Conservation (phyloP, 2,113 vertebrate genomes). For the Halcyon senegalensis region DNA sequence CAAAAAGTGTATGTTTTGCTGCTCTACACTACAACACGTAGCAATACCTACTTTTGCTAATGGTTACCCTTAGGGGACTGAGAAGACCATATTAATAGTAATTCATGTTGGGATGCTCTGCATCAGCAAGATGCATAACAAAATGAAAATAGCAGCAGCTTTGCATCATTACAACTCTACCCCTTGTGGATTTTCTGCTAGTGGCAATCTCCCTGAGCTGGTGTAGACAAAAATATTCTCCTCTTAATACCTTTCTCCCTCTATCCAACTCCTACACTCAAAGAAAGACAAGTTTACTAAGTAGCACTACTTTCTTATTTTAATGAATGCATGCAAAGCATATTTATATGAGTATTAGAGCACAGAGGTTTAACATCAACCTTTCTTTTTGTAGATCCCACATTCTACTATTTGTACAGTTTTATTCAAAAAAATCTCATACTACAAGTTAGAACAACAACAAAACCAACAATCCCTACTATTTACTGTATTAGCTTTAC, state of each 20-base stretch:
- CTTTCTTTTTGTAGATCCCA: neutral
- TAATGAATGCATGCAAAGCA: neutral
- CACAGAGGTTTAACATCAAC: neutral
- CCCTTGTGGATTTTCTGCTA: conserved; percentile 61
- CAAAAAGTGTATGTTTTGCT: neutral
- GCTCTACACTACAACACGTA: neutral
- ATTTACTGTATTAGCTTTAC: neutral
- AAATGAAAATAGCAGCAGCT: conserved; percentile 67
- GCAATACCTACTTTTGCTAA: conserved; percentile 27
- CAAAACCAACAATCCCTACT: neutral
- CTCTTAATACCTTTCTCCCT: conserved; percentile 37
- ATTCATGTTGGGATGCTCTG: conserved; percentile 55
- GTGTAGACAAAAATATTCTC: conserved; percentile 20
- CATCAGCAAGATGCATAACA: conserved; percentile 53
- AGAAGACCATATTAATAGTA: conserved; percentile 40
- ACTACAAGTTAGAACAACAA: neutral
- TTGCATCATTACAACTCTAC: conserved; percentile 63
- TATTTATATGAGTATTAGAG: neutral
- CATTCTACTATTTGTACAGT: neutral
- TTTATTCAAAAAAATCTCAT: neutral
- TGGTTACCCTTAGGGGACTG: conserved; percentile 5
- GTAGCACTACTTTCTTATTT: neutral
- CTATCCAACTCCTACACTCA: conserved; percentile 15
- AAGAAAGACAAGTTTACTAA: conserved; percentile 41
- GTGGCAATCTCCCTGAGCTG: conserved; percentile 61